Evolutionary conservation across 2,113 vertebrate genomes (phyloP).

Genomic region (Cavia porcellus): DNA sequence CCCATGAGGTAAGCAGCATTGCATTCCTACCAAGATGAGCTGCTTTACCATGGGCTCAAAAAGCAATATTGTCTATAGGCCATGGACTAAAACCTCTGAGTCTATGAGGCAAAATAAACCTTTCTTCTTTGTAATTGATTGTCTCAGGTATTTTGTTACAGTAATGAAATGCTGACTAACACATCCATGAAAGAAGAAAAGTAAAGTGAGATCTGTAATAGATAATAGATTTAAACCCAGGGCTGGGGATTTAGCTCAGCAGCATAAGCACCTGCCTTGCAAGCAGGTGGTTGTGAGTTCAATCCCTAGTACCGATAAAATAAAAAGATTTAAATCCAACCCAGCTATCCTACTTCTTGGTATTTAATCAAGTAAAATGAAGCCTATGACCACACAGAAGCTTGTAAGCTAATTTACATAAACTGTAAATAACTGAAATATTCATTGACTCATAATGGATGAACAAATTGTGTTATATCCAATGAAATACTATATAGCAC

Average conservation of each 20-base stretch:
- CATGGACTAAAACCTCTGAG: neutral
- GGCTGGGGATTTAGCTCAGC: too few species aligned
- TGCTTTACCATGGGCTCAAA: neutral
- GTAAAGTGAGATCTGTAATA: neutral
- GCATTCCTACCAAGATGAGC: neutral
- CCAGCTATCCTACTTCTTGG: neutral
- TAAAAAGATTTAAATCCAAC: too few species aligned
- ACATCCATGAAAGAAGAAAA: neutral
- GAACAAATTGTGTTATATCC: neutral
- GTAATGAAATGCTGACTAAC: neutral
- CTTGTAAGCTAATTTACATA: neutral
- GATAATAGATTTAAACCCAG: neutral
- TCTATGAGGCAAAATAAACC: neutral
- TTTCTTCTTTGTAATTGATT: neutral
- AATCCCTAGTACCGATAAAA: too few species aligned
- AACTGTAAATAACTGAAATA: neutral
- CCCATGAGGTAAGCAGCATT: neutral
- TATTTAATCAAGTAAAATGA: conserved; percentile 43
- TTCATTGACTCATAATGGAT: neutral
- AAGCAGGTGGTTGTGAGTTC: too few species aligned
- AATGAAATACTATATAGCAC: neutral
- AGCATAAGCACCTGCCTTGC: too few species aligned
- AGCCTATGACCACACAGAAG: neutral
- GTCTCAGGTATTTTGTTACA: neutral
- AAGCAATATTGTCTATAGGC: neutral